Conservation (phyloP, 2,888 invertebrate species). For the Anthrax anthrax region DNA sequence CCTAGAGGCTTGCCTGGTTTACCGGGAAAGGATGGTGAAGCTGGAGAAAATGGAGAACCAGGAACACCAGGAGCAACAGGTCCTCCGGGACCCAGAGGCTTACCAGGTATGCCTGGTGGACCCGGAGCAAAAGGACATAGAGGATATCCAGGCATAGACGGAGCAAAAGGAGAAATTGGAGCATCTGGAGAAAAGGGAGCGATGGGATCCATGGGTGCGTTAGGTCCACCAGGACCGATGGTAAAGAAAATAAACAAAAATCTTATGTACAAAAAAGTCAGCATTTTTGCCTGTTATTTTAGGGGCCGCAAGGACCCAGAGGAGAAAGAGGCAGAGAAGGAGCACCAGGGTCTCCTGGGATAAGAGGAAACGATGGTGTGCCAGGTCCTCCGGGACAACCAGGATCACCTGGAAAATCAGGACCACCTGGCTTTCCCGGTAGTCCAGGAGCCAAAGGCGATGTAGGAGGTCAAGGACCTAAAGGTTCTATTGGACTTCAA, state of each 20-base stretch:
- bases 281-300: constrained; percentile 7
- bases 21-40: constrained; percentile 58
- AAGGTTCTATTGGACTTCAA: constrained; percentile 69
- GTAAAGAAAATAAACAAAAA: constrained; percentile 14
- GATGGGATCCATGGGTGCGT: constrained; percentile 52
- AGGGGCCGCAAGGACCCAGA: constrained; percentile 66
- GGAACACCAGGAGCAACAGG: constrained; percentile 59
- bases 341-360: constrained; percentile 58
- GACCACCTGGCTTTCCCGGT: constrained; percentile 75
- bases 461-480: constrained; percentile 55
- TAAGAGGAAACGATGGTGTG: constrained; percentile 65
- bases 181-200: constrained; percentile 59
- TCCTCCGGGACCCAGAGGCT: constrained; percentile 57
- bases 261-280: too few relatives aligned
- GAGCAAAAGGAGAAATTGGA: constrained; percentile 69
- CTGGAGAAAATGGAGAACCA: constrained; percentile 68
- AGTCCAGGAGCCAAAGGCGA: constrained; percentile 67
- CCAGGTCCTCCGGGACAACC: constrained; percentile 49
- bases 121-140: constrained; percentile 74
- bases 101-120: constrained; percentile 58
- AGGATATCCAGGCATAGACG: constrained; percentile 66
- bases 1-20: constrained; percentile 55
- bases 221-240: constrained; percentile 49
- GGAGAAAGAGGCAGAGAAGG: constrained; percentile 80
- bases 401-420: constrained; percentile 69